These are phyloP conservation scores for Corticium candelabrum DNA, from an alignment of 37 sponge, comb jelly and placozoan species.

Conservation along the genomic window DNA sequence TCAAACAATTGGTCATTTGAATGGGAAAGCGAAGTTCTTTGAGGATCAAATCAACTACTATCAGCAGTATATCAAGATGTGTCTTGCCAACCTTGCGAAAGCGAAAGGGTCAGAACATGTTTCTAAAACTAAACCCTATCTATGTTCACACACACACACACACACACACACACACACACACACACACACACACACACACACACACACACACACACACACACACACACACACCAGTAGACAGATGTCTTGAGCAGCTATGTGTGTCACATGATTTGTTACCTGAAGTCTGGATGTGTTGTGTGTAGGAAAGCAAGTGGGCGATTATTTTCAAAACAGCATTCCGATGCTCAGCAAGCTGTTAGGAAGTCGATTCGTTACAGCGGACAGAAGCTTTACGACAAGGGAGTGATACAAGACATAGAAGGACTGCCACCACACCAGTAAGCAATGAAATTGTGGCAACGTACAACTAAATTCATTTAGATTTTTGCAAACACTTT, in stretches of 20 bases:
- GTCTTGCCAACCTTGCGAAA: conserved; percentile 83
- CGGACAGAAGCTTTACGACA: conserved; percentile 83
- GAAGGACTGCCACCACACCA: conserved; percentile 84
- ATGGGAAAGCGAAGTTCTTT: conserved; percentile 63
- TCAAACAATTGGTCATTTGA: conserved; percentile 60
- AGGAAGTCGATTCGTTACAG: conserved; percentile 61
- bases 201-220: no score
- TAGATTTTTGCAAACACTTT: no score
- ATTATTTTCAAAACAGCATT: neutral
- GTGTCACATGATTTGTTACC: no score
- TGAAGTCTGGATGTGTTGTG: no score
- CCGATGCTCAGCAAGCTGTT: neutral
- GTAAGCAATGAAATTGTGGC: conserved; percentile 31
- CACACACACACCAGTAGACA: no score
- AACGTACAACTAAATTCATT: no score
- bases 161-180: no score
- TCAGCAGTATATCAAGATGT: conserved; percentile 83
- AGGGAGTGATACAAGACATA: conserved; percentile 88
- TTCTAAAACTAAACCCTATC: neutral
- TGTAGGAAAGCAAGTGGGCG: neutral
- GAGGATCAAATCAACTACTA: conserved; percentile 87
- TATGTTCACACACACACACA: neutral
- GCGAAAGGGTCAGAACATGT: conserved; percentile 46
- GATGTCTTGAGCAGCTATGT: no score
- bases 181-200: no score